Percentiles rank a stretch among this genome's conserved stretches.
Conservation (phyloP, 1,140 invertebrate genomes). For the Rhopalosiphum padi region DNA sequence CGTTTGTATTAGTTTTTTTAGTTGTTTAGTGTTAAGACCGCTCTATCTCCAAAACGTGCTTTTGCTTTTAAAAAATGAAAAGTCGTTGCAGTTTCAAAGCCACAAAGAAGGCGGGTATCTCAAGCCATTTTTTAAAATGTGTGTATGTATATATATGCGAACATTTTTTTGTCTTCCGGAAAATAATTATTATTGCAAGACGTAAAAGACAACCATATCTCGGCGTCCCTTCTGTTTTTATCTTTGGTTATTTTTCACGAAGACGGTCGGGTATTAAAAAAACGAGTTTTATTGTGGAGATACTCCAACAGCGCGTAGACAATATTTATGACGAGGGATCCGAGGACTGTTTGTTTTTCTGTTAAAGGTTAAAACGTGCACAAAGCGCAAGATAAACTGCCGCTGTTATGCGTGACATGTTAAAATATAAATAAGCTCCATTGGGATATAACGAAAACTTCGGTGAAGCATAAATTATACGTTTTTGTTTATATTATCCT, state of each 20-base stretch:
- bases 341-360: constrained; percentile 54
- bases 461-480: constrained; percentile 46
- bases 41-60: constrained; percentile 1
- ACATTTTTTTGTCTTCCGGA: constrained; percentile 18
- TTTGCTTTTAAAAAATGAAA: constrained; percentile 42
- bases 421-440: constrained; percentile 55
- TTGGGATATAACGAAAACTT: constrained; percentile 54
- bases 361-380: constrained; percentile 57
- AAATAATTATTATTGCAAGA: constrained; percentile 54
- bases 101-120: constrained; percentile 12
- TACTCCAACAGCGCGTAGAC: constrained; percentile 9
- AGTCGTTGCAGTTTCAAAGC: not conserved
- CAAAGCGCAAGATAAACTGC: constrained; percentile 56
- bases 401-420: constrained; percentile 44
- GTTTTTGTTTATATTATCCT: constrained; percentile 49
- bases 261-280: constrained; percentile 43
- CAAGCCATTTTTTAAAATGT: not conserved
- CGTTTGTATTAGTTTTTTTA: not conserved
- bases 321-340: constrained; percentile 52
- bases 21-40: constrained; percentile 21
- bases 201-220: constrained; percentile 47
- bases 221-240: constrained; percentile 43
- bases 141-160: not conserved
- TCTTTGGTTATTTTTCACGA: constrained; percentile 51
- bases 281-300: constrained; percentile 44